A percentile compares a stretch with the other conserved stretches of the same genome.
Conservation (phyloP, 2,113 vertebrate species). For the Limnothrissa miodon region DNA sequence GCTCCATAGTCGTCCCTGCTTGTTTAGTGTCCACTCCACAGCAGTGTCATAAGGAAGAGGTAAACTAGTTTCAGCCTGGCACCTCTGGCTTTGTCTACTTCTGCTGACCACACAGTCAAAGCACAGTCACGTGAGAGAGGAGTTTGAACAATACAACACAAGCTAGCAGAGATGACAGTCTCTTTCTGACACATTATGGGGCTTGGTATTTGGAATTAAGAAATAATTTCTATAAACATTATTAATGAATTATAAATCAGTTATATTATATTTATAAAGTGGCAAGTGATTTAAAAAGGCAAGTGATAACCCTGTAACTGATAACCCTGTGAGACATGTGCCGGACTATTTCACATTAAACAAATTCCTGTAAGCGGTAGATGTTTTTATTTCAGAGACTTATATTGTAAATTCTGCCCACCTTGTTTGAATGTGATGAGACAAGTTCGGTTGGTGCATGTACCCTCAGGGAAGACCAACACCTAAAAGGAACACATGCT, state of each 20-base stretch:
- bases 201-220: neutral
- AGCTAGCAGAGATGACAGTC: neutral
- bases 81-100: neutral
- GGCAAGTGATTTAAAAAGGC: neutral
- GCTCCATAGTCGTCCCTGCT: neutral
- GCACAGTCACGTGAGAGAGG: neutral
- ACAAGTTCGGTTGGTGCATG: constrained; percentile 96
- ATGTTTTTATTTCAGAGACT: neutral
- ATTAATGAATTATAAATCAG: too few relatives aligned
- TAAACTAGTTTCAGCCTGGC: neutral
- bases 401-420: constrained; percentile 52
- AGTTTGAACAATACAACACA: neutral
- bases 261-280: too few relatives aligned
- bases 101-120: neutral
- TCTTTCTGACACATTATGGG: neutral
- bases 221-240: neutral
- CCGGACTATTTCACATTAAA: too few relatives aligned
- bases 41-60: neutral
- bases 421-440: constrained; percentile 99
- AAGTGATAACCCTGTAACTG: neutral
- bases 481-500: constrained; percentile 68
- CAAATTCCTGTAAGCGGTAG: neutral
- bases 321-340: too few relatives aligned
- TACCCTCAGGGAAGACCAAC: constrained; percentile 95
- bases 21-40: neutral